These are phyloP conservation scores for Aramus guarauna DNA, from an alignment of 2,113 vertebrate species.

Conservation along the genomic window DNA sequence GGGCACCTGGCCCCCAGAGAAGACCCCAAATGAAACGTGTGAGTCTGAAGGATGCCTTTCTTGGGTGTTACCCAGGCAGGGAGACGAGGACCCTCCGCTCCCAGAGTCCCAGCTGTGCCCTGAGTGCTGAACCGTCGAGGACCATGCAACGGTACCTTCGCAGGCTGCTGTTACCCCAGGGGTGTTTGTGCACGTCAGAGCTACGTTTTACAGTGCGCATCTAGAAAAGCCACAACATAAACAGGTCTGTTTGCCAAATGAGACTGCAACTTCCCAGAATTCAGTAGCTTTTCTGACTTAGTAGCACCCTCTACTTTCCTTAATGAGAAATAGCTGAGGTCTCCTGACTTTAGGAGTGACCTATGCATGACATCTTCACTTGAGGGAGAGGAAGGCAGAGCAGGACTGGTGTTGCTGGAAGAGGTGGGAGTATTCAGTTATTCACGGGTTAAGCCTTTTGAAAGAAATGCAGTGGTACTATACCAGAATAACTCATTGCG, in stretches of 20 bases:
- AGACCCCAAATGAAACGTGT: neutral
- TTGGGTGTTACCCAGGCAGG: neutral
- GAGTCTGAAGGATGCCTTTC: neutral
- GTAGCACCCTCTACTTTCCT: neutral
- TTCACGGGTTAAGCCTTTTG: neutral
- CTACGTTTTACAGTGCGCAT: neutral
- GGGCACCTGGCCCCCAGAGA: too few species aligned
- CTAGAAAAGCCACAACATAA: neutral
- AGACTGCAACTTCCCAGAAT: neutral
- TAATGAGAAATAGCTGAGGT: neutral
- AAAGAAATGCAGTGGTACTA: neutral
- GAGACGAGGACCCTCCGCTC: neutral
- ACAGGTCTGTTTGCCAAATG: neutral
- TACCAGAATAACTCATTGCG: neutral
- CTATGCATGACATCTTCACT: neutral
- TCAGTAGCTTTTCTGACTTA: neutral
- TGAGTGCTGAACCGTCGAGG: rapidly evolving
- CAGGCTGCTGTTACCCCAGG: neutral
- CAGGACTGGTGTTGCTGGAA: neutral
- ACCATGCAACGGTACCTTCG: rapidly evolving
- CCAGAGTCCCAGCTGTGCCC: neutral
- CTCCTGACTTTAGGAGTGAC: neutral
- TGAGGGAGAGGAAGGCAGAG: neutral
- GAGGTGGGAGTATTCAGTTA: neutral
- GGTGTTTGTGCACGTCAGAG: neutral